Percentiles rank a stretch among this genome's conserved stretches.
These are phyloP conservation scores for Falco rusticolus DNA, from an alignment of 2,797 vertebrate genomes.

Conservation along the genomic window DNA sequence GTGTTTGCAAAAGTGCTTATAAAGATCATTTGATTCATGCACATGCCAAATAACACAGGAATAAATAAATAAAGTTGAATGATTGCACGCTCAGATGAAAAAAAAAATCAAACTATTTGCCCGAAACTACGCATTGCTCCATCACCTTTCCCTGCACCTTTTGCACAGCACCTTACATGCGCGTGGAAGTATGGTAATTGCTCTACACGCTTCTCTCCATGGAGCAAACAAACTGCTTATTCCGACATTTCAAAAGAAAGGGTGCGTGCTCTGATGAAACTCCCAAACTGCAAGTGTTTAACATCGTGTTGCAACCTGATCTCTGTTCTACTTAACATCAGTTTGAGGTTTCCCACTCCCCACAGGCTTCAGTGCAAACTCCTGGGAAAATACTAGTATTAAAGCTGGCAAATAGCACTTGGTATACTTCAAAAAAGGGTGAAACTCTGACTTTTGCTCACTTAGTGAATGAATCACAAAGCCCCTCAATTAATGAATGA, in stretches of 20 bases:
- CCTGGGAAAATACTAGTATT: background rate
- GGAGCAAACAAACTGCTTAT: background rate
- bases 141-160: background rate
- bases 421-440: background rate
- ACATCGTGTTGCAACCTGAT: background rate
- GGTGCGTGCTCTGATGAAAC: background rate
- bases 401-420: background rate
- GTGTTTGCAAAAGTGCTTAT: background rate
- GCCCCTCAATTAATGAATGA: background rate
- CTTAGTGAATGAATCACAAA: background rate
- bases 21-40: background rate
- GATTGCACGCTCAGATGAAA: background rate
- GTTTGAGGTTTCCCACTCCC: background rate
- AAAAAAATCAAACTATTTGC: background rate
- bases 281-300: slow-evolving; percentile 11
- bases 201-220: rapidly evolving
- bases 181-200: rapidly evolving
- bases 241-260: background rate
- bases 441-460: background rate
- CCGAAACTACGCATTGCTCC: background rate
- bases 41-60: background rate
- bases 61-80: background rate
- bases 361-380: background rate
- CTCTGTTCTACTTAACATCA: background rate
- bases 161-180: background rate